A percentile compares a stretch with the other conserved stretches of the same genome.
phyloP scores from a whole-genome alignment of 2,888 invertebrate genomes.

The Eupithecia inturbata region DNA sequence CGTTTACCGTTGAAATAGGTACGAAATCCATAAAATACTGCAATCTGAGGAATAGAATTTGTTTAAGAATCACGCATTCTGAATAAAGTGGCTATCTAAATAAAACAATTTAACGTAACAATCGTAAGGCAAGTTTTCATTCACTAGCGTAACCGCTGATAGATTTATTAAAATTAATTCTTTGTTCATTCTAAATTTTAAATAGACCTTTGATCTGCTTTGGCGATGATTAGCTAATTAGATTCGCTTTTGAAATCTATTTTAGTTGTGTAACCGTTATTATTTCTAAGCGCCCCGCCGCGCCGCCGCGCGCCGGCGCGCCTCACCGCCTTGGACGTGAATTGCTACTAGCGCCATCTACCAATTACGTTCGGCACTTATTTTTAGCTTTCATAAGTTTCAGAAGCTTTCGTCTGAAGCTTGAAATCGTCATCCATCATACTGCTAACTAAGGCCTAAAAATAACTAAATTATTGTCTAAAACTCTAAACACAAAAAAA shows the following conservation, averaged over 20 bases:
- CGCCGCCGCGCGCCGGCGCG: too few relatives aligned
- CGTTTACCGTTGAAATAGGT: neutral
- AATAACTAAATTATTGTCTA: too few relatives aligned
- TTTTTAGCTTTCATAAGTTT: too few relatives aligned
- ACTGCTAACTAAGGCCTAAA: too few relatives aligned
- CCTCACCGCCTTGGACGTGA: neutral
- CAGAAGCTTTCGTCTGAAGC: too few relatives aligned
- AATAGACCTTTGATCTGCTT: constrained; percentile 41
- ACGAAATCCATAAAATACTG: neutral
- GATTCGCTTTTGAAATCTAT: constrained; percentile 35
- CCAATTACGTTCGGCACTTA: neutral
- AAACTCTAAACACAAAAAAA: too few relatives aligned
- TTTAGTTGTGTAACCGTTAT: constrained; percentile 17
- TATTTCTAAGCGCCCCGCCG: neutral
- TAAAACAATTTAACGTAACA: neutral
- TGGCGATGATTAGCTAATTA: constrained; percentile 47
- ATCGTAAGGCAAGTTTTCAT: neutral
- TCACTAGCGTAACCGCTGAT: constrained; percentile 24
- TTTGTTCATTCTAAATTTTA: constrained; percentile 29
- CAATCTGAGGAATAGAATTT: neutral
- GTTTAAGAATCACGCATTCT: neutral
- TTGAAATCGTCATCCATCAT: too few relatives aligned
- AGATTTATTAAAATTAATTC: constrained; percentile 37
- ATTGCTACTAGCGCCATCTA: constrained; percentile 14
- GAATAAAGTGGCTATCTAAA: neutral